These are phyloP conservation scores for Aramus guarauna DNA, from an alignment of 2,113 vertebrate genomes.

Conservation along the genomic window DNA sequence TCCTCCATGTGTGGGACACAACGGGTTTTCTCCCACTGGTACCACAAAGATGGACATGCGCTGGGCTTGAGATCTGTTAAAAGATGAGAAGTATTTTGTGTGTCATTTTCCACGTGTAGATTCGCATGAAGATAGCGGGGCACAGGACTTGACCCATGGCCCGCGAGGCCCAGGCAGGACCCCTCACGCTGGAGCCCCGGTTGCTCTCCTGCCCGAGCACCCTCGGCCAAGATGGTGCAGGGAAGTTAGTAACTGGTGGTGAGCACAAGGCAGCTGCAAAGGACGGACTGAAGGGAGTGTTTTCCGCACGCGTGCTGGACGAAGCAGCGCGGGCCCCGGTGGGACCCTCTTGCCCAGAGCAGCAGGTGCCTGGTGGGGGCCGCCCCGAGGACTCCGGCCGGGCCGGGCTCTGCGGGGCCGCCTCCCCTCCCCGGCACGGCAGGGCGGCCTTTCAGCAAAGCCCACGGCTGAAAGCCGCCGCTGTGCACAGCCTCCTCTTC, in stretches of 20 bases:
- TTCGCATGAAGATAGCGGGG: fast-evolving
- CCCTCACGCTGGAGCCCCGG: too few relatives aligned
- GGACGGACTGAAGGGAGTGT: fast-evolving
- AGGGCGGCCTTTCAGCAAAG: not conserved
- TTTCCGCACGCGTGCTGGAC: not conserved
- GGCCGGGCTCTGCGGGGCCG: not conserved
- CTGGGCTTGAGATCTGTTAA: not conserved
- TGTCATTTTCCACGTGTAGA: not conserved
- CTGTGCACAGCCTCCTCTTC: not conserved
- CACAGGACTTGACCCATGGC: too few relatives aligned
- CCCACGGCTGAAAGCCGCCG: not conserved
- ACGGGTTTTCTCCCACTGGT: too few relatives aligned
- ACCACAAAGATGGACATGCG: fast-evolving
- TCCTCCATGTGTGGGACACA: fast-evolving
- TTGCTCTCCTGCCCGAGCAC: not conserved
- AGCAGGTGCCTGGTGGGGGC: not conserved
- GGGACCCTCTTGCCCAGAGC: not conserved
- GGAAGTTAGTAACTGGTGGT: fast-evolving
- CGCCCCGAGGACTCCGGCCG: not conserved
- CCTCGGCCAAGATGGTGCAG: fast-evolving
- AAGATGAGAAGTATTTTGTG: fast-evolving
- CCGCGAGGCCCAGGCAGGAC: too few relatives aligned
- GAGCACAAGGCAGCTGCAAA: fast-evolving
- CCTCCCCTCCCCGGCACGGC: not conserved
- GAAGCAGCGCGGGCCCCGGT: fast-evolving